Percentiles rank a stretch among this genome's conserved stretches.
phyloP scores from a whole-genome alignment of 2,113 vertebrate genomes.

The Nansenia antarctica region DNA sequence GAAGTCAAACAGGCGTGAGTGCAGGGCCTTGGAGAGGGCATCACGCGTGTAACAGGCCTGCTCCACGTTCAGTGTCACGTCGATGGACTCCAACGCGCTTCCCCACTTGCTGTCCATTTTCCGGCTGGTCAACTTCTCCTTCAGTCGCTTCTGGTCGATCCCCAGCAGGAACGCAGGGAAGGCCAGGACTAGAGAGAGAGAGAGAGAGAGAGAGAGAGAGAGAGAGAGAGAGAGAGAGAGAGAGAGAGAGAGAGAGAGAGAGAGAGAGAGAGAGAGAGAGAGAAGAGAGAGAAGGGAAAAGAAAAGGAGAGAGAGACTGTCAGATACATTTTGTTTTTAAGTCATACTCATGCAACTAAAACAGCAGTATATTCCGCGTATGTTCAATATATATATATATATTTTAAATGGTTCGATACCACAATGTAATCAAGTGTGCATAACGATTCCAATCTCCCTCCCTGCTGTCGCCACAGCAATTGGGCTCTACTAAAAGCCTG shows the following conservation, averaged over 20 bases:
- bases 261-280: neutral
- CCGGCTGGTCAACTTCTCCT: conserved; percentile 94
- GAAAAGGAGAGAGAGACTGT: neutral
- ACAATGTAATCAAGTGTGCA: neutral
- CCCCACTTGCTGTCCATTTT: conserved; percentile 99
- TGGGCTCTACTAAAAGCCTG: conserved; percentile 19
- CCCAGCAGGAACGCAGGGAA: conserved; percentile 96
- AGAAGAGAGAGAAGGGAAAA: neutral
- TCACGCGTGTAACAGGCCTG: conserved; percentile 96
- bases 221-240: neutral
- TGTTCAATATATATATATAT: neutral
- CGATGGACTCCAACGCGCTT: conserved; percentile 88
- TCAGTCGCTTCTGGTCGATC: conserved; percentile 89
- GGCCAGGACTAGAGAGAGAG: conserved; percentile 82
- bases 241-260: neutral
- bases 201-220: neutral
- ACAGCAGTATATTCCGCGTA: neutral
- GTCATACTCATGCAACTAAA: conserved; percentile 7
- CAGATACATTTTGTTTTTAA: conserved; percentile 4
- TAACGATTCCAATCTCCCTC: neutral
- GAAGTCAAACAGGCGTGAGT: conserved; percentile 91
- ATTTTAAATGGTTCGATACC: conserved; percentile 12
- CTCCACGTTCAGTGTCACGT: conserved; percentile 95
- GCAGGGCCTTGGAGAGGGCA: conserved; percentile 94
- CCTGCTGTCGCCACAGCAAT: neutral